Base-by-base conservation (phyloP, 2,797 vertebrate species). In the Catharus ustulatus region DNA sequence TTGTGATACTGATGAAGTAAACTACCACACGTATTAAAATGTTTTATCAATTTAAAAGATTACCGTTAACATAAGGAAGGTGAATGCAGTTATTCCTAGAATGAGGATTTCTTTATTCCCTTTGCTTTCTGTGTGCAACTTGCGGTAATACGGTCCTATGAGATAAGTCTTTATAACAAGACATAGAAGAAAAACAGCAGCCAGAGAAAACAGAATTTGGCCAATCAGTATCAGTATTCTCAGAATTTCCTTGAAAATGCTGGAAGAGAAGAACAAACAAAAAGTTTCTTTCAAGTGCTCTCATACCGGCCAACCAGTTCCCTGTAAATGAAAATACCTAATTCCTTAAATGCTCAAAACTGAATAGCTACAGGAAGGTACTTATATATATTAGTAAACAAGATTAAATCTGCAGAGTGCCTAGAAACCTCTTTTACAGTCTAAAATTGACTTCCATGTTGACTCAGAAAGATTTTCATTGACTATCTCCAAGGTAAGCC, bases 91-190 rank as follows among this genome's bases (percentile, higher is more conserved):
- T 86, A 98, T 98, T 87, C 99, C 99, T 71, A 99, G 97, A 93
- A 99, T 98, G 77, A 99, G 98, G 95, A 99, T 99, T 96, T 99
- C 99, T 96, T 99, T 99, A 98, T 98, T 99, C 87, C 99, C 99
- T 98, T 98, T 99, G 97, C 99, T 98, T 97, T 99, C 99, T 9
- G 95, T 34, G 15, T 99, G 99, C 72, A 99, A 97, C 86, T 99
- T 99, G 97, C 98, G 99, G 93, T 98, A 99, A 96, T 98, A 99
- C 0, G 99, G 99, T 43, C 98, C 99, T 62, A 99, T 98, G 84
- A 99, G 97, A 61, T 98, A 98, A 15, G 98, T 98, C 98, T 98
- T 99, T 83, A 99, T 95, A 57, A 99, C 76, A 80, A 98, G 96
- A 97, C 99, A 99, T 16, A 99, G 74, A 84, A 99, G 97, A 90